These are phyloP conservation scores for Dendrocincla tyrannina DNA, from an alignment of 2,797 vertebrate species.

Conservation along the genomic window DNA sequence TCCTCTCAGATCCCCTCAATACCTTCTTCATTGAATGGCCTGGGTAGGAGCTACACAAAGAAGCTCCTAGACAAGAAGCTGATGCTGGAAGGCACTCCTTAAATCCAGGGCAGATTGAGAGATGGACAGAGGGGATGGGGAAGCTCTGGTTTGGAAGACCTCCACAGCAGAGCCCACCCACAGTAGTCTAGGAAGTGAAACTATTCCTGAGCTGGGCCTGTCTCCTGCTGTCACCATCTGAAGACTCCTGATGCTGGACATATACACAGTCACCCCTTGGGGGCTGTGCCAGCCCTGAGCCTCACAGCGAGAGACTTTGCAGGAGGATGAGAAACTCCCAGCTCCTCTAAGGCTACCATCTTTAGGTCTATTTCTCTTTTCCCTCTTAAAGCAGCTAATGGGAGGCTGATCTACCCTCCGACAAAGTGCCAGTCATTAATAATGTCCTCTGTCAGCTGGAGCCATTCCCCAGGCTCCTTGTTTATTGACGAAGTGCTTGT, in stretches of 20 bases:
- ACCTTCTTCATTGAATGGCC: background rate
- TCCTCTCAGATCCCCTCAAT: background rate
- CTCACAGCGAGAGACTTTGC: background rate
- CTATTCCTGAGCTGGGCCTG: background rate
- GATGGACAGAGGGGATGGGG: background rate
- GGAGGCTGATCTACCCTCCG: background rate
- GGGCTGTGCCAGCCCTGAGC: background rate
- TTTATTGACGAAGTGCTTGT: conserved; percentile 42
- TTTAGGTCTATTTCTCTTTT: conserved; percentile 3
- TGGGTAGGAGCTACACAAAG: background rate
- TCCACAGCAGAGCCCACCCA: background rate
- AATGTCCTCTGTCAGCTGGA: conserved; percentile 33
- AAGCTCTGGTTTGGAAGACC: background rate
- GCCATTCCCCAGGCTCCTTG: conserved; percentile 28
- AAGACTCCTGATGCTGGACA: background rate
- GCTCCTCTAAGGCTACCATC: background rate
- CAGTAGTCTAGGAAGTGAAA: background rate
- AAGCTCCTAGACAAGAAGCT: background rate
- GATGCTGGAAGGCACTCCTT: background rate
- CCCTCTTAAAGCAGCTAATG: conserved; percentile 8
- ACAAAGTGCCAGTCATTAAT: background rate
- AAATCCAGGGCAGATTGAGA: background rate
- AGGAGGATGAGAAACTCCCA: background rate
- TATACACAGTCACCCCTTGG: background rate
- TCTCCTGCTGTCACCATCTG: background rate